Conservation (phyloP, 2,797 vertebrate genomes). For the Cichlasoma orientale region DNA sequence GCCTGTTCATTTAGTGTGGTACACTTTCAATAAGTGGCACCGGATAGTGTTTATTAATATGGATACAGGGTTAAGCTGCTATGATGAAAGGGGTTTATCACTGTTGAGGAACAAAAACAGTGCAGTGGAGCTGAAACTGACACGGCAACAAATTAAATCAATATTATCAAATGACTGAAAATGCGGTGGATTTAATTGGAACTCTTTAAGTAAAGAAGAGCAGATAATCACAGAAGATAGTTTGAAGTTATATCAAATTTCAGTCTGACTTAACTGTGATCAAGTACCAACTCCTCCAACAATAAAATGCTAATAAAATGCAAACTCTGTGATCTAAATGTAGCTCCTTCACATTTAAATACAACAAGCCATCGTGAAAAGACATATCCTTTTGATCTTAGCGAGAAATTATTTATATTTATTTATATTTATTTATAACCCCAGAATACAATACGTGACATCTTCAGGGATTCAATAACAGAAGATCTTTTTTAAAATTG, state of each 20-base stretch:
- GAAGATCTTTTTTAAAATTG: background rate
- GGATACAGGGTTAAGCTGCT: no score
- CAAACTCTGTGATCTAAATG: background rate
- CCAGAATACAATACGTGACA: background rate
- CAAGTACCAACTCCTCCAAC: background rate
- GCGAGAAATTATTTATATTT: background rate
- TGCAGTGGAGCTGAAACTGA: background rate
- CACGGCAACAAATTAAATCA: background rate
- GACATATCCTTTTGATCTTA: background rate
- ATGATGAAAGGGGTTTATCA: background rate
- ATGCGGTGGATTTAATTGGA: constrained; percentile 2
- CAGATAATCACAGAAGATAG: constrained; percentile 3
- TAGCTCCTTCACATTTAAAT: no score
- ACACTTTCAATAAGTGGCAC: background rate
- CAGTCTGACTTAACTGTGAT: background rate
- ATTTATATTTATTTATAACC: background rate
- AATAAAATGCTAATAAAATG: background rate
- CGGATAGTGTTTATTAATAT: background rate
- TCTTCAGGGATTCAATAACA: background rate
- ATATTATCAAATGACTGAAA: background rate
- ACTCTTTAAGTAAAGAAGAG: background rate
- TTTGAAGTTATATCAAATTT: background rate
- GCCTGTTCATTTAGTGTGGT: background rate
- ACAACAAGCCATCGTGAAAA: background rate
- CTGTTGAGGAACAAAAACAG: background rate